Base-by-base conservation (phyloP, 2,797 vertebrate genomes). In the Cheirogaleus major region DNA sequence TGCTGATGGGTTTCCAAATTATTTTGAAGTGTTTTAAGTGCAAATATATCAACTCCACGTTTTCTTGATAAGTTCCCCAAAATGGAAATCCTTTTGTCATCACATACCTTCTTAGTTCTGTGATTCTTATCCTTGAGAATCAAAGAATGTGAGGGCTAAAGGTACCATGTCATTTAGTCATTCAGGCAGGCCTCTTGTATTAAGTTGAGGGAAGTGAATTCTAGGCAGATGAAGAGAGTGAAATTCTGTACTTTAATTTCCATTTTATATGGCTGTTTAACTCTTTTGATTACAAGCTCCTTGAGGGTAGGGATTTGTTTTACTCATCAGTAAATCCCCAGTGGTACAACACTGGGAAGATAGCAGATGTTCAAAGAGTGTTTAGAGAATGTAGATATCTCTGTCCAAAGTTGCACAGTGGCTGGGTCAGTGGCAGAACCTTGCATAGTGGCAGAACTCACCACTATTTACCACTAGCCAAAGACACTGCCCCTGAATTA, bases 181-280 rank as follows among this genome's bases (percentile, higher is more conserved):
- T 45, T 86, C 81, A 61, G 2, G 8, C 1, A 65, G 80, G 9
- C 0, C 22, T 76, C 17, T 72, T 4, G 14, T 86, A 43, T 79
- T 48, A 84, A 52, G n/a, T 57, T 45, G 7, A 5, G 27, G 11
- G 93, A 86, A 67, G 23, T 83, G 25, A 48, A 22, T n/a, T 83
- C 15, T 41, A 52, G n/a, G 10, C 11, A 69, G 11, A 65, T 63
- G 38, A 59, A 80, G 14, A 48, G 55, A 70, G 7, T 70, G 11
- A 75, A 80, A 43, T 23, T 48, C 38, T 79, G 2, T 12, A 35
- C 59, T 96, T 89, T 52, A 87, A 87, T 79, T 92, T 52, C 32
- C 75, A 45, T 84, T 86, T 90, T 83, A 70, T 3, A 30, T 3
- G 0, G 14, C 22, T 17, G 1, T 61, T 45, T 23, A 23, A 20